Evolutionary conservation across 2,888 invertebrate species (phyloP).

Genomic region (Nasonia oneida): DNA sequence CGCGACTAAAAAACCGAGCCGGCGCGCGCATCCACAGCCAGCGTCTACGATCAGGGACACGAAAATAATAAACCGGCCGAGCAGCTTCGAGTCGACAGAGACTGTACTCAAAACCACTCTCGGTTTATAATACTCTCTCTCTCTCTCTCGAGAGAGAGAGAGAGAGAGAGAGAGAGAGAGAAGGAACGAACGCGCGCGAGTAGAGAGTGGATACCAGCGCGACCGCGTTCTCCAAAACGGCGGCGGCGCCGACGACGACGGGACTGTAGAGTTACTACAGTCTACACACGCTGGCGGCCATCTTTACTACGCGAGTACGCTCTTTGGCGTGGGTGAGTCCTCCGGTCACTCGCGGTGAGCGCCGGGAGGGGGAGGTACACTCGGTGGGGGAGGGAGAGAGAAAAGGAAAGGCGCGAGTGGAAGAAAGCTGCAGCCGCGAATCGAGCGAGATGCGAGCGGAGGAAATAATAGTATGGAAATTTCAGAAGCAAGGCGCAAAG

Average conservation of each 20-base stretch:
- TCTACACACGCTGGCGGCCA: slow-evolving; percentile 70
- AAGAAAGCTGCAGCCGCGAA: background rate
- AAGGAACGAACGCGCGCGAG: background rate
- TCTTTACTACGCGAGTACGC: slow-evolving; percentile 74
- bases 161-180: too few species aligned
- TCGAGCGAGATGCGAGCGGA: background rate
- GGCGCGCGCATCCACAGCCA: background rate
- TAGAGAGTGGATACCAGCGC: slow-evolving; percentile 6
- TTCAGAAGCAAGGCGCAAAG: background rate
- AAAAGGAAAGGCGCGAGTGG: slow-evolving; percentile 57
- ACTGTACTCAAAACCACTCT: slow-evolving; percentile 48
- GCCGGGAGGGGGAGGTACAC: slow-evolving; percentile 54
- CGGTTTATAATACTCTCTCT: background rate
- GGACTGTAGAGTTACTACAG: slow-evolving; percentile 62
- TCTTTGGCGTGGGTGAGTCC: slow-evolving; percentile 74
- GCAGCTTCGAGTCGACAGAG: background rate
- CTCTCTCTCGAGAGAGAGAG: too few species aligned
- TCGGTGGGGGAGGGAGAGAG: slow-evolving; percentile 57
- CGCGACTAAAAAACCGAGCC: background rate
- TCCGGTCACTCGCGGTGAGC: slow-evolving; percentile 69
- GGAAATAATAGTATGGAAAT: background rate
- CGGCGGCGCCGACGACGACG: background rate
- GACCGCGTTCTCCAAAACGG: slow-evolving; percentile 40
- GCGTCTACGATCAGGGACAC: slow-evolving; percentile 33
- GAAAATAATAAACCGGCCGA: slow-evolving; percentile 57